A percentile compares a stretch with the other conserved stretches of the same genome.
phyloP scores from a whole-genome alignment of 2,888 invertebrate genomes.

The Apoda limacodes region DNA sequence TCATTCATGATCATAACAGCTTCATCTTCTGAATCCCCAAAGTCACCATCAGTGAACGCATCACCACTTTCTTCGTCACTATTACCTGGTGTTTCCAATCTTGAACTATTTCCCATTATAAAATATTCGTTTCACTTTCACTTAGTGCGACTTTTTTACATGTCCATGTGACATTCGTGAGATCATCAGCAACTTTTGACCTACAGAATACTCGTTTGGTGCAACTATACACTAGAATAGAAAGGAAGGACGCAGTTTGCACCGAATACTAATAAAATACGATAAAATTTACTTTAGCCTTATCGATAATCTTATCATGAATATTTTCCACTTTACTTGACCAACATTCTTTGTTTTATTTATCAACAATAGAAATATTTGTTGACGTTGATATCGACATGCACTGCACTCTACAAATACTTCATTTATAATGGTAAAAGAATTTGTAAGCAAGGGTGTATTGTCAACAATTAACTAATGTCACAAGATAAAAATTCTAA shows the following conservation, averaged over 20 bases:
- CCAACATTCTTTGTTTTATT: conserved; percentile 33
- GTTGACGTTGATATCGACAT: conserved; percentile 21
- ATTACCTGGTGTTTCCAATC: conserved; percentile 46
- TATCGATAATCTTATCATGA: conserved; percentile 43
- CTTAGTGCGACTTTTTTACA: conserved; percentile 33
- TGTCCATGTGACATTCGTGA: conserved; percentile 32
- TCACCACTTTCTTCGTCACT: conserved; percentile 57
- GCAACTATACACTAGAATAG: conserved; percentile 30
- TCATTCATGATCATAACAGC: conserved; percentile 31
- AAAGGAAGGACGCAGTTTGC: conserved; percentile 44
- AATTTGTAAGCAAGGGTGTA: conserved; percentile 17
- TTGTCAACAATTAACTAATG: no score
- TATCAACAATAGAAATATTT: conserved; percentile 12
- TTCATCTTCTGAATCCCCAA: conserved; percentile 53
- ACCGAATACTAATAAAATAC: conserved; percentile 25
- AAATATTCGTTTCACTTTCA: conserved; percentile 31
- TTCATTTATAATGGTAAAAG: neutral
- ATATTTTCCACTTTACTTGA: conserved; percentile 42
- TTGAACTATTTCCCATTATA: conserved; percentile 44
- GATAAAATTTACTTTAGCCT: conserved; percentile 35
- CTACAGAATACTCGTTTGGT: conserved; percentile 25
- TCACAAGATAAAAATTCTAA: no score
- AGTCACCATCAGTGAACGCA: conserved; percentile 59
- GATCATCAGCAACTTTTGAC: conserved; percentile 28
- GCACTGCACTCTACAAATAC: conserved; percentile 3